Conservation (phyloP, 2,797 vertebrate species). For the Podarcis siculus region DNA sequence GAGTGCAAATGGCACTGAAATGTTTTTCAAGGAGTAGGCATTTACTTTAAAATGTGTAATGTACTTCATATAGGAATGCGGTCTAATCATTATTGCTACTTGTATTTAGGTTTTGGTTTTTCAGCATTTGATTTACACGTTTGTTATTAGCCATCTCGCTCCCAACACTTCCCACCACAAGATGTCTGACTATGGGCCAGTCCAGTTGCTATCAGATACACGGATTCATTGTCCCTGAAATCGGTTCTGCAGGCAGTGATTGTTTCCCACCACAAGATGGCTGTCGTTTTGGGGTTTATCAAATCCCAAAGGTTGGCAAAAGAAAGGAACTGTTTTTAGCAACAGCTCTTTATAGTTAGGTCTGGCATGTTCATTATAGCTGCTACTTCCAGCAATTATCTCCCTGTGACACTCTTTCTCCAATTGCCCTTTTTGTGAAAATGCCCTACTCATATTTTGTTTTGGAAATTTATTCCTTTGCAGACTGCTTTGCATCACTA, state of each 20-base stretch:
- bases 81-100: background rate
- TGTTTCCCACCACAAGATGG: background rate
- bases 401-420: conserved; percentile 42
- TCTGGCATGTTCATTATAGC: conserved; percentile 52
- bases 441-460: conserved; percentile 43
- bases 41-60: background rate
- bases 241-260: background rate
- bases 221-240: background rate
- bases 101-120: background rate
- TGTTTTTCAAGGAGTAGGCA: background rate
- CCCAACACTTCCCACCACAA: background rate
- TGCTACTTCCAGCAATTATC: conserved; percentile 73
- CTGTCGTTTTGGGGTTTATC: background rate
- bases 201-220: background rate
- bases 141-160: background rate
- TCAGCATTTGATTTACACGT: background rate
- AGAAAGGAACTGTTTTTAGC: conserved; percentile 45
- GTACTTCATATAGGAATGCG: background rate
- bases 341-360: conserved; percentile 35
- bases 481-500: conserved; percentile 25
- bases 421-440: conserved; percentile 49
- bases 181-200: background rate
- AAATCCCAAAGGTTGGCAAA: background rate
- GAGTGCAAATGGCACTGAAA: background rate
- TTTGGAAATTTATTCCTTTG: conserved; percentile 49